These are phyloP conservation scores for Muntiacus muntjak DNA, from an alignment of 2,113 vertebrate genomes.

Conservation along the genomic window DNA sequence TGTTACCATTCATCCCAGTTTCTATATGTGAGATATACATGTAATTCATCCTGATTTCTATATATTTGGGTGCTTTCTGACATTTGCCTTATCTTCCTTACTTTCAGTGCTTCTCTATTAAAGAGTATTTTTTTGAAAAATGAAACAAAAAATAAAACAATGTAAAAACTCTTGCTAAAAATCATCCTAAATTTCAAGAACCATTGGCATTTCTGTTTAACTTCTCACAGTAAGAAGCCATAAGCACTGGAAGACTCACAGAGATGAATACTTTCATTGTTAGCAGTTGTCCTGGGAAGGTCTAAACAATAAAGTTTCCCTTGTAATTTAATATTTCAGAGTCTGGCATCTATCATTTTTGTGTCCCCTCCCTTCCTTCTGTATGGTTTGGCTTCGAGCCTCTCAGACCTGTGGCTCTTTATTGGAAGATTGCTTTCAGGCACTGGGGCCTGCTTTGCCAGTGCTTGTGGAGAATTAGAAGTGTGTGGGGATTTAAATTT, in stretches of 20 bases:
- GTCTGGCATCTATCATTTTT: neutral
- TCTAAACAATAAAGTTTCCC: neutral
- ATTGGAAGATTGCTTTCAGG: neutral
- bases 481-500: neutral
- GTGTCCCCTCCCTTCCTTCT: neutral
- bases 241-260: neutral
- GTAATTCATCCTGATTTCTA: neutral
- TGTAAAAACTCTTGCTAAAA: neutral
- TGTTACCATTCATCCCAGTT: neutral
- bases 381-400: neutral
- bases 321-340: neutral
- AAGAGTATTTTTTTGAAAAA: neutral
- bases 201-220: neutral
- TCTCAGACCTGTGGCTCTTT: neutral
- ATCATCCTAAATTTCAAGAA: neutral
- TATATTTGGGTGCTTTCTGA: neutral
- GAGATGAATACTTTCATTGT: neutral
- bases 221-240: neutral
- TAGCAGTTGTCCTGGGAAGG: neutral
- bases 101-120: conserved; percentile 14
- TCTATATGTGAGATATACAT: neutral
- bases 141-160: neutral
- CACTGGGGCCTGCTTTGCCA: neutral
- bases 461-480: neutral
- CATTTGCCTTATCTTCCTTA: neutral